These are phyloP conservation scores for Eupithecia insigniata DNA, from an alignment of 2,888 invertebrate genomes.

Conservation along the genomic window DNA sequence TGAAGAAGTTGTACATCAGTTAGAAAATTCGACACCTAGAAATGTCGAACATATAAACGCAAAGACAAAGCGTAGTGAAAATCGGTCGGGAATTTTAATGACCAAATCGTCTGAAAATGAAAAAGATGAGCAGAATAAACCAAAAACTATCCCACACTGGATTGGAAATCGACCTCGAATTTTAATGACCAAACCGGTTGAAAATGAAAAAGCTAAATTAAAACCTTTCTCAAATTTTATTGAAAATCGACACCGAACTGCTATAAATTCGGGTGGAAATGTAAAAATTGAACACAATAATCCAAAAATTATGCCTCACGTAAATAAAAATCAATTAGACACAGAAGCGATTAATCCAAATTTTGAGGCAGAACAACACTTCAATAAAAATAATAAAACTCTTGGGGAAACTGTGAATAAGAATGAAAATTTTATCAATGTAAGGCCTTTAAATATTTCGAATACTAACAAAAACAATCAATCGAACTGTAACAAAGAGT, in stretches of 20 bases:
- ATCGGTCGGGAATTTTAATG: neutral
- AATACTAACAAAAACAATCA: neutral
- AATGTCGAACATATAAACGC: constrained; percentile 18
- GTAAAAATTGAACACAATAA: neutral
- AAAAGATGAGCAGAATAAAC: neutral
- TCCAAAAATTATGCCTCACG: neutral
- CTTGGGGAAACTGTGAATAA: neutral
- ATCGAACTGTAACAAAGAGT: neutral
- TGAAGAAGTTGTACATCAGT: constrained; percentile 17
- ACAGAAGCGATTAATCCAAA: neutral
- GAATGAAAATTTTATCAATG: neutral
- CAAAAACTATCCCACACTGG: neutral
- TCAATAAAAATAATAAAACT: neutral
- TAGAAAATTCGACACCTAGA: constrained; percentile 18
- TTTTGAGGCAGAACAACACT: neutral
- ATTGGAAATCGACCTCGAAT: neutral
- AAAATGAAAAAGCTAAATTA: neutral
- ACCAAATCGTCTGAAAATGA: neutral
- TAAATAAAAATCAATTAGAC: neutral
- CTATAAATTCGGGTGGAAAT: neutral
- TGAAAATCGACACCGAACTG: neutral
- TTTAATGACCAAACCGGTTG: neutral
- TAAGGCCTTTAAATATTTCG: neutral
- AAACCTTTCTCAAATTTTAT: neutral
- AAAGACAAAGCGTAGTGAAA: neutral